Conservation (phyloP, 2,113 vertebrate species). For the Bettongia penicillata region DNA sequence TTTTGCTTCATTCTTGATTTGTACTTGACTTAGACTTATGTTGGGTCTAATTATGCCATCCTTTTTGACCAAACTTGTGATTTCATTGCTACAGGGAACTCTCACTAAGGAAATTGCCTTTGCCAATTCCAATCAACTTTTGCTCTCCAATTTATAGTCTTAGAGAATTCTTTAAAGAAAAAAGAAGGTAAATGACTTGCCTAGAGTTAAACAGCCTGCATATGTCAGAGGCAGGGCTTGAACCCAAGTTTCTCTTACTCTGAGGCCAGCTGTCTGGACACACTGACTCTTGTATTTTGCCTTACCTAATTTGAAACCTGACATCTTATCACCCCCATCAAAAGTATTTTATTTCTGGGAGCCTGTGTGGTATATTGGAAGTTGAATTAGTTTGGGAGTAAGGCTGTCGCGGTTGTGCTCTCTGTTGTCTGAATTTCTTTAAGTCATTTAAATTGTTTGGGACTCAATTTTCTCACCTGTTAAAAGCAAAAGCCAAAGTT, state of each 20-base stretch:
- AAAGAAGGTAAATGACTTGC: background rate
- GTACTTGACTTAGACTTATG: background rate
- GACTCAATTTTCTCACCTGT: background rate
- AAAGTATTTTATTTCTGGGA: background rate
- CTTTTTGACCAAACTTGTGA: background rate
- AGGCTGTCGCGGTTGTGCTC: background rate
- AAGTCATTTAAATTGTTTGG: background rate
- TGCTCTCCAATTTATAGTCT: background rate
- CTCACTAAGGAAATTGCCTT: background rate
- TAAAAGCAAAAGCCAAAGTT: background rate
- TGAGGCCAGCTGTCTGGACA: background rate
- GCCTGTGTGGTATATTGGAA: background rate
- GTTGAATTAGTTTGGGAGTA: background rate
- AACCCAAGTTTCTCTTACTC: background rate
- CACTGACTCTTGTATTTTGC: background rate
- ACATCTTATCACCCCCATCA: background rate
- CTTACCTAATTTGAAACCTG: background rate
- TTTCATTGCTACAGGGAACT: background rate
- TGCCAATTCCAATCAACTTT: background rate
- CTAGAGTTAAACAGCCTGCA: background rate
- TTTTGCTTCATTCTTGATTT: conserved; percentile 24
- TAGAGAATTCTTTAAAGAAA: background rate
- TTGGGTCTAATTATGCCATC: background rate
- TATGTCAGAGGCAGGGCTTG: background rate
- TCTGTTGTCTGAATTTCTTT: background rate